Base-by-base conservation (phyloP, 2,888 invertebrate genomes). In the Parnassius mnemosyne region DNA sequence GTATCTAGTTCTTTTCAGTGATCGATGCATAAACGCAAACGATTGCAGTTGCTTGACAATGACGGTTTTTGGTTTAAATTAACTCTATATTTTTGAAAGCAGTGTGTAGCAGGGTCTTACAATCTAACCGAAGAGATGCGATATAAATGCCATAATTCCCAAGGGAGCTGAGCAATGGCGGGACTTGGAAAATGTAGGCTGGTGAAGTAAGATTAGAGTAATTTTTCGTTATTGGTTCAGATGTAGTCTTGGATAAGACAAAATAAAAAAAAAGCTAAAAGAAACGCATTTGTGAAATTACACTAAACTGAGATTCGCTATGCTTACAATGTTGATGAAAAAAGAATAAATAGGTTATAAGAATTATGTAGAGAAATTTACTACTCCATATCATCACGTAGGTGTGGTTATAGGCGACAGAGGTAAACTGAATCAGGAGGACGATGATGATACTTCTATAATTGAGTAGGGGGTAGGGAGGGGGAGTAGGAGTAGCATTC, bases 91-190 rank as follows among this genome's bases (percentile, higher is more conserved):
- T 43, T 42, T 16, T n/a, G 0, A 1, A 1, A 57, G 42, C 53
- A 16, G 57, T 61, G 49, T 61, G 61, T 61, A 51, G 57, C 41
- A 2, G 11, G 10, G 13, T 41, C 41, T 51, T 57, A 53, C 61
- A 53, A 61, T 61, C 53, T 57, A 51, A 55, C 50, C 49, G 43
- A 60, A 60, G 55, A 49, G 54, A 54, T 50, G 44, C 57, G 53
- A 52, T 61, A 61, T 53, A 61, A 61, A 61, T 53, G 53, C 61
- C 46, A 51, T 61, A 61, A 57, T 44, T 61, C 61, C 49, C 61
- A 20, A 10, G 57, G 49, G 61, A 43, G 53, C 53, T 20, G 51
- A 46, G 20, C 55, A 41, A 56, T 60, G 47, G 47, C 57, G 53
- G 53, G 53, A 42, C 53, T 53, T 57, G 53, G 52, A 47, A 49